Percentiles rank a stretch among this genome's conserved stretches.
Conservation (phyloP, 2,113 vertebrate species). For the Sula dactylatra region DNA sequence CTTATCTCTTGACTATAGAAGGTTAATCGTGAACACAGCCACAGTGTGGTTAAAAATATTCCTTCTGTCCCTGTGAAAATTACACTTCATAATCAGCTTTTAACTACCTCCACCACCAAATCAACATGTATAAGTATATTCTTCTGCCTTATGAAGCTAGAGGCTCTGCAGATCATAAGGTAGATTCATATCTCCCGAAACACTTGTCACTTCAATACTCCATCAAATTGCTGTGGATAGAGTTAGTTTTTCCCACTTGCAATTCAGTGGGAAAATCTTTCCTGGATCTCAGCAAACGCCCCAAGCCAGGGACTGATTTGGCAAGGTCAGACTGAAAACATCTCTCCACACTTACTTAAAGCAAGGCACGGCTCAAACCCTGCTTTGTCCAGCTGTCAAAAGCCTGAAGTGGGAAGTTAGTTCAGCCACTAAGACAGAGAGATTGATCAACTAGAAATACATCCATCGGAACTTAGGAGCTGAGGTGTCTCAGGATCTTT, state of each 20-base stretch:
- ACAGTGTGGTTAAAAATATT: not conserved
- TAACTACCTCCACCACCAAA: not conserved
- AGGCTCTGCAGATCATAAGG: not conserved
- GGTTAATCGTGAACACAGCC: not conserved
- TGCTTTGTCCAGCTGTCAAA: constrained; percentile 57
- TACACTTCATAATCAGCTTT: not conserved
- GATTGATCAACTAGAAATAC: constrained; percentile 19
- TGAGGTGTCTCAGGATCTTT: constrained; percentile 2
- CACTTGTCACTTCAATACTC: constrained; percentile 1
- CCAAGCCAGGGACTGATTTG: constrained; percentile 3
- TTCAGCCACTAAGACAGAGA: not conserved
- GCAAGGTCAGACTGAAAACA: constrained; percentile 44
- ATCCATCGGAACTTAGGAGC: not conserved
- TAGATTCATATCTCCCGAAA: not conserved
- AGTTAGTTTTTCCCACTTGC: constrained; percentile 6
- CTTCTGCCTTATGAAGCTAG: not conserved
- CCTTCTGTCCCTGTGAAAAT: not conserved
- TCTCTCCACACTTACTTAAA: constrained; percentile 42
- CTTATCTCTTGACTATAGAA: not conserved
- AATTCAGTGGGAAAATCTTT: constrained; percentile 37
- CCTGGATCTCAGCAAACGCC: not conserved
- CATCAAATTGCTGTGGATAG: not conserved
- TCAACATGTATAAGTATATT: not conserved
- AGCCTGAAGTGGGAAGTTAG: constrained; percentile 10
- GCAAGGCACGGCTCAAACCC: not conserved